Evolutionary conservation across 2,888 invertebrate genomes (phyloP).

Genomic region (Peribatodes rhomboidaria): DNA sequence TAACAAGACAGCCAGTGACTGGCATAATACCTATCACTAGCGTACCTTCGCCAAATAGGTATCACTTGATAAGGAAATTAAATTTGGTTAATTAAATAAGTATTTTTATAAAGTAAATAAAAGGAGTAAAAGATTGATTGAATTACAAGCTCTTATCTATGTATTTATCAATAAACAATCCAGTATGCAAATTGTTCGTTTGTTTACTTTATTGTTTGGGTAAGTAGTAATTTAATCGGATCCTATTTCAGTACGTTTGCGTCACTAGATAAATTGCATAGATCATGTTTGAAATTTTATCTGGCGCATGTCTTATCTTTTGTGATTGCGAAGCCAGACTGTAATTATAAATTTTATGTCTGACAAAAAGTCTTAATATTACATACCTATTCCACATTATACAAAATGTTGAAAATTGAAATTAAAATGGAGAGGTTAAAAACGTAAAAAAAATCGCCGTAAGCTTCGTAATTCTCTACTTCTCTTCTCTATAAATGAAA

Average conservation of each 20-base stretch:
- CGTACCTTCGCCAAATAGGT: no score
- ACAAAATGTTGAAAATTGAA: background rate
- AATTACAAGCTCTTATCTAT: background rate
- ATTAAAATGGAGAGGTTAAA: background rate
- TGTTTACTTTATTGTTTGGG: background rate
- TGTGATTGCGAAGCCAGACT: background rate
- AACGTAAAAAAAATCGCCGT: no score
- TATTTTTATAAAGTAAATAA: no score
- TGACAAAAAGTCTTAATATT: background rate
- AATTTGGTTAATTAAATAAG: no score
- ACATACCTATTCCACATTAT: no score
- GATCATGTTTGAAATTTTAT: background rate
- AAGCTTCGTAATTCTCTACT: no score
- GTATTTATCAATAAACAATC: background rate
- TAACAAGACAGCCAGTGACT: no score
- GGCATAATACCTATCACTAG: background rate
- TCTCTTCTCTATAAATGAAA: no score
- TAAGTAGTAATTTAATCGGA: background rate
- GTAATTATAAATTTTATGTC: background rate
- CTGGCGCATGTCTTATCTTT: constrained; percentile 8
- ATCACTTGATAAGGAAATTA: background rate
- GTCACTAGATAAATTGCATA: constrained; percentile 8
- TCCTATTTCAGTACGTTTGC: background rate
- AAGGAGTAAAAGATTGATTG: background rate
- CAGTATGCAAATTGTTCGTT: background rate